These are phyloP conservation scores for Gryon sp. DNA, from an alignment of 1,140 invertebrate genomes.

Conservation along the genomic window DNA sequence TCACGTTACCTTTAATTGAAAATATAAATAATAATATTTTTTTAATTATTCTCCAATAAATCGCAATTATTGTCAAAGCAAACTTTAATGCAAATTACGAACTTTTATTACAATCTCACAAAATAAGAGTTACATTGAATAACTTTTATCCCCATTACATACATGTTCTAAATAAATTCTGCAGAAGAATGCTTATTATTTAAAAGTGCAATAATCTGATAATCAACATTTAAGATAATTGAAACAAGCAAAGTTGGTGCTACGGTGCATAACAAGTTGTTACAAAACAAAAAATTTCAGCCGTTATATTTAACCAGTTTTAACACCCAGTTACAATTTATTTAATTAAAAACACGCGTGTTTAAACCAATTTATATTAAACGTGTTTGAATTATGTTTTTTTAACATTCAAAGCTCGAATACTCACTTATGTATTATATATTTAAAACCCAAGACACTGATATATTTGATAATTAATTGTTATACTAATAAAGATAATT, in stretches of 20 bases:
- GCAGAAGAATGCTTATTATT: conserved; percentile 42
- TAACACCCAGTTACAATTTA: conserved; percentile 24
- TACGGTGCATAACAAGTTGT: conserved; percentile 59
- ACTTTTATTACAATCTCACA: no score
- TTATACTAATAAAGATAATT: conserved; percentile 41
- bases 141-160: conserved; percentile 6
- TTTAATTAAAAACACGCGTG: conserved; percentile 7
- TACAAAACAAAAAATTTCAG: conserved; percentile 46
- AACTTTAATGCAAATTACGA: no score
- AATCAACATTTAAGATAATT: conserved; percentile 55
- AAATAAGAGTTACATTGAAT: no score
- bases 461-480: conserved; percentile 51
- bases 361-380: conserved; percentile 35
- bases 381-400: no score
- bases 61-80: no score
- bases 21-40: no score
- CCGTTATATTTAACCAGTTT: conserved; percentile 56
- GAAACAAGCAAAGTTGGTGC: conserved; percentile 49
- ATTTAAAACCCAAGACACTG: no score
- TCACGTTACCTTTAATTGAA: no score
- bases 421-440: no score
- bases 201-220: conserved; percentile 29
- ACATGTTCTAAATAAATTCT: conserved; percentile 23
- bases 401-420: no score
- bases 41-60: no score